Conservation (phyloP, 2,797 vertebrate species). For the Sphaeramia orbicularis region DNA sequence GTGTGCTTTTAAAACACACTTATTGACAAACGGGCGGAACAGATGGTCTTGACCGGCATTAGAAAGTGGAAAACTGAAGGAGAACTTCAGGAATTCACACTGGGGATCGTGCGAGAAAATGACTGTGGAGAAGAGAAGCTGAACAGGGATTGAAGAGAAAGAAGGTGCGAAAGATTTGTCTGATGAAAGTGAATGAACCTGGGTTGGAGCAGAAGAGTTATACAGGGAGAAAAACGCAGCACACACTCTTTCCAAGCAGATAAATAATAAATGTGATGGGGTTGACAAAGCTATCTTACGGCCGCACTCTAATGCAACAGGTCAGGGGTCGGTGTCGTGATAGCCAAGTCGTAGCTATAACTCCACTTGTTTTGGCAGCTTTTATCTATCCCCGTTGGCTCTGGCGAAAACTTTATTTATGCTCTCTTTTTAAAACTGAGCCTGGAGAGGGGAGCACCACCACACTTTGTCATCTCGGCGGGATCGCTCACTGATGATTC, state of each 20-base stretch:
- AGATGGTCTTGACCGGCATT: constrained; percentile 2
- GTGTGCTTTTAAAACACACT: constrained; percentile 6
- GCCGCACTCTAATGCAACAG: constrained; percentile 62
- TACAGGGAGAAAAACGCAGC: constrained; percentile 37
- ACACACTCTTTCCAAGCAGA: constrained; percentile 53
- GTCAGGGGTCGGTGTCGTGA: constrained; percentile 65
- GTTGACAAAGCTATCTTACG: constrained; percentile 51
- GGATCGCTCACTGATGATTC: constrained; percentile 59
- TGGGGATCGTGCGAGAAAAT: constrained; percentile 21
- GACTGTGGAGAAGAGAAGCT: constrained; percentile 18
- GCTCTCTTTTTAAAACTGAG: constrained; percentile 44
- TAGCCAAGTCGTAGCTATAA: constrained; percentile 47
- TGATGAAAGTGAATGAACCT: constrained; percentile 63
- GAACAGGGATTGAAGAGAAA: not conserved
- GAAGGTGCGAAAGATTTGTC: constrained; percentile 42
- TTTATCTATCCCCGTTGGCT: constrained; percentile 54
- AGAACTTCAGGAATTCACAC: constrained; percentile 30
- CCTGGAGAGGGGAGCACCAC: constrained; percentile 43
- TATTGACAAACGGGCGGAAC: constrained; percentile 29
- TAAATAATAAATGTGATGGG: constrained; percentile 75
- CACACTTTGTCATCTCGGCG: constrained; percentile 57
- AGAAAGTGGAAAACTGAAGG: constrained; percentile 28
- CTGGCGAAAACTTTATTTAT: constrained; percentile 60
- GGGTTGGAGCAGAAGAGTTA: constrained; percentile 39
- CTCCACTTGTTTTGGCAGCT: constrained; percentile 57